Evolutionary conservation across 2,113 vertebrate species (phyloP), one percentile per base, ranked within the genome.

Genomic region (Heteronetta atricapilla): DNA sequence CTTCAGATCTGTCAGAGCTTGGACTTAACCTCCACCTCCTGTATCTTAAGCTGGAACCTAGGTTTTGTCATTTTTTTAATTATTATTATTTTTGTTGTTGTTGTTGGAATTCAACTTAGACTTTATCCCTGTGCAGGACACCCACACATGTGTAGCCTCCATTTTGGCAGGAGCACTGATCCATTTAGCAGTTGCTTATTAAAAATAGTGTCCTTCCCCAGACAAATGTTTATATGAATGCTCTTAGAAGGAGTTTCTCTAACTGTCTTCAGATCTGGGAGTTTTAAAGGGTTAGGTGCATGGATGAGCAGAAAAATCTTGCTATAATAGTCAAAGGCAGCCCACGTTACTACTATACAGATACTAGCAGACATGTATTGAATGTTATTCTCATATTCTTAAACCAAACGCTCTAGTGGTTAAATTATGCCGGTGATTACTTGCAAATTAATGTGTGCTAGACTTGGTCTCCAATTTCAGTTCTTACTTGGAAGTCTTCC

Each of bases 111-210:
- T 75, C 20, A 60, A 0, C 3, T 77, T 74, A 18, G 3, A 48
- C 5, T 82, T 82, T 70, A 68, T 68, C 23, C 16, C 33, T 20
- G 42, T 86, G 46, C 44, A 77, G 67, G n/a, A 48, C 44, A 79
- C 18, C 2, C 56, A 11, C 5, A 48, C 5, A 48, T 2, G 12
- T 0, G 0, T 22, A 72, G 23, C 29, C 31, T 12, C 20, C 0
- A 0, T 79, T 82, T 44, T n/a, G 22, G 6, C 10, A 62, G 69
- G 33, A 81, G 55, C 31, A 14, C 42, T 0, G 1, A 83, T 75
- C 38, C 7, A 21, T 59, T 82, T 88, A 66, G 22, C 13, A 55
- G 26, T 10, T 80, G 22, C 28, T 74, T 82, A 66, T 73, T 64
- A 18, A 68, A 91, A 73, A 42, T 18, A 50, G 48, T 0, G 2